Conservation (phyloP, 2,113 vertebrate genomes). For the Neolamprologus variostigma region DNA sequence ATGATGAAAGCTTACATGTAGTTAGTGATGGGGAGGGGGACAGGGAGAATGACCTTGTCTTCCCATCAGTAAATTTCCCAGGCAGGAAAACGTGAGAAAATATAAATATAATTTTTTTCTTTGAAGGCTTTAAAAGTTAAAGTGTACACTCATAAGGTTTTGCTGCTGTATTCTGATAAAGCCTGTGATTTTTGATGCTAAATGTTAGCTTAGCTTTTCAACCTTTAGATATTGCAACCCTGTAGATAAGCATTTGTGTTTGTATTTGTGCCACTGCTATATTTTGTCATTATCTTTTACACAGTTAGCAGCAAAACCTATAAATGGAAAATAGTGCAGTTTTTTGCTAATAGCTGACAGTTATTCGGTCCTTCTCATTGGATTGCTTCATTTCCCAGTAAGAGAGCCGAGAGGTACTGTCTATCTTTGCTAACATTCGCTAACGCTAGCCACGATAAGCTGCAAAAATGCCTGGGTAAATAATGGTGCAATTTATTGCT, state of each 20-base stretch:
- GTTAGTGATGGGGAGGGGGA: background rate
- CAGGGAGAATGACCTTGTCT: background rate
- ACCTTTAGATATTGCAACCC: background rate
- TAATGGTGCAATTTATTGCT: background rate
- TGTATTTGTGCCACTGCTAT: background rate
- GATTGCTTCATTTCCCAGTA: background rate
- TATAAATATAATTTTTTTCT: background rate
- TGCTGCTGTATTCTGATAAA: background rate
- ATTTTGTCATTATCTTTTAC: background rate
- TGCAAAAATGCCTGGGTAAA: fast-evolving
- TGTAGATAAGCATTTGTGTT: background rate
- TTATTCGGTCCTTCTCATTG: background rate
- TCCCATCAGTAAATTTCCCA: background rate
- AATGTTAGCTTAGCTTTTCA: background rate
- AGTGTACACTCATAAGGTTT: background rate
- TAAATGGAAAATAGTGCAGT: background rate
- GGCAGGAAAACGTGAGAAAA: background rate
- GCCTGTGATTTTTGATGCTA: background rate
- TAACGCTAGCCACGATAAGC: background rate
- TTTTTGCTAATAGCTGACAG: background rate
- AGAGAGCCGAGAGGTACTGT: background rate
- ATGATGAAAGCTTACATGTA: background rate
- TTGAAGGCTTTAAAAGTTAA: background rate
- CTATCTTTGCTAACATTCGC: background rate
- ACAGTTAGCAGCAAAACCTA: background rate